Evolutionary conservation across 2,797 vertebrate genomes (phyloP), one percentile per base, ranked within the genome.

Genomic region (Acanthurus tractus): DNA sequence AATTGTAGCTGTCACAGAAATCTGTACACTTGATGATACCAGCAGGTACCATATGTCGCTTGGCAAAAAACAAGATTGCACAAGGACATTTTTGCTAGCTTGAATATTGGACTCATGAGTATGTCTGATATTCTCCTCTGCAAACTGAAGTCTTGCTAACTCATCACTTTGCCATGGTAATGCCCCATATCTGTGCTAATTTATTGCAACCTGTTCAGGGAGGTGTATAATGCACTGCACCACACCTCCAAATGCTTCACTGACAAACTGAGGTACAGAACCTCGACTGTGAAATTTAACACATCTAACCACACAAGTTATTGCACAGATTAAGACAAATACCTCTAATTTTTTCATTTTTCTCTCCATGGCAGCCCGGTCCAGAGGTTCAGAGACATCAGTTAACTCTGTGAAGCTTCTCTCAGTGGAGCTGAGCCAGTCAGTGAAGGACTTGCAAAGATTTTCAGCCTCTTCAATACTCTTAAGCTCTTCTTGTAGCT

Each of bases 301-400:
- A 1, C 2, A 46, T 45, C 48, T 63, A 49, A 55, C n/a, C 4
- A 22, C 9, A 73, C 14, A 36, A 70, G 61, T 49, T 49, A 48
- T 58, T 46, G 10, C 1, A n/a, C 2, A 55, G 13, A 29, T 48
- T 12, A 12, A 57, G 48, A 63, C 45, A 13, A 64, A 68, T 97
- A 99, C 98, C 97, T 99, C 96, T 66, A 99, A 68, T 42, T 95
- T 96, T 88, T 98, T 97, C 92, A 97, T 93, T 91, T 97, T 99
- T 81, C 93, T 97, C 78, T 96, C 97, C 96, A 99, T 96, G 76
- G 93, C 87, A 4, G 70, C 81, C 55, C 95, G 96, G 90, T 99
- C 97, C 56, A 96, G 91, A 67, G 94, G 79, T 0, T 97, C 96
- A 57, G 94, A 95, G 71, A 90, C 94, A 74, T 95, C 93, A 1